These are phyloP conservation scores for Phyto melanocephala DNA, from an alignment of 2,888 invertebrate genomes.

Conservation along the genomic window DNA sequence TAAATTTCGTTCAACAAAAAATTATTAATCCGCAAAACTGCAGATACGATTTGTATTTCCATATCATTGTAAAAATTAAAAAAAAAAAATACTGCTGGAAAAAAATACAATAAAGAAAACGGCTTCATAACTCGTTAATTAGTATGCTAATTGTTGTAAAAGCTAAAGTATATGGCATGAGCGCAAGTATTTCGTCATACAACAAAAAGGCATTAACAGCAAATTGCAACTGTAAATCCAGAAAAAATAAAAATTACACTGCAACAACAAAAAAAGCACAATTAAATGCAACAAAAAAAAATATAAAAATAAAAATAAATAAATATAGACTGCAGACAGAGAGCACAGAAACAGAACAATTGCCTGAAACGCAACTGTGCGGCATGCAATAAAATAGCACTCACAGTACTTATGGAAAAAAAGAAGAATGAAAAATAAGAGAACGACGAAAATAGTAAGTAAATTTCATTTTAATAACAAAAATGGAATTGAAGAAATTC, in stretches of 20 bases:
- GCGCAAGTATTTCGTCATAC: constrained; percentile 21
- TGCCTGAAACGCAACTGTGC: constrained; percentile 34
- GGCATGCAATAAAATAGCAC: constrained; percentile 44
- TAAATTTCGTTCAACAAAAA: no score
- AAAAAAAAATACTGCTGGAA: no score
- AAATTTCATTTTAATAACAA: constrained; percentile 52
- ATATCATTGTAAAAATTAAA: no score
- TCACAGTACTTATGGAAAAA: background rate
- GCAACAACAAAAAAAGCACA: constrained; percentile 7
- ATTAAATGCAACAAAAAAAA: constrained; percentile 33
- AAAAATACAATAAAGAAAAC: background rate
- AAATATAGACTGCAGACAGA: constrained; percentile 50
- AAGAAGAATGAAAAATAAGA: background rate
- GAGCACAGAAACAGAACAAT: constrained; percentile 15
- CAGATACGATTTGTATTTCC: no score
- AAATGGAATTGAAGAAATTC: constrained; percentile 46
- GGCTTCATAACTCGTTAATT: constrained; percentile 38
- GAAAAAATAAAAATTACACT: constrained; percentile 30
- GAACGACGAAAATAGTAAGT: background rate
- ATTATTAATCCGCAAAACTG: no score
- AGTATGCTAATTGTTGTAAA: constrained; percentile 42
- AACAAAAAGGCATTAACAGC: constrained; percentile 43
- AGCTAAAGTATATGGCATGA: constrained; percentile 7
- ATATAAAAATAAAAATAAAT: constrained; percentile 8
- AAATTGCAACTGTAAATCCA: constrained; percentile 41